Evolutionary conservation across 2,888 invertebrate species (phyloP).

Genomic region (Drosophila histrio): DNA sequence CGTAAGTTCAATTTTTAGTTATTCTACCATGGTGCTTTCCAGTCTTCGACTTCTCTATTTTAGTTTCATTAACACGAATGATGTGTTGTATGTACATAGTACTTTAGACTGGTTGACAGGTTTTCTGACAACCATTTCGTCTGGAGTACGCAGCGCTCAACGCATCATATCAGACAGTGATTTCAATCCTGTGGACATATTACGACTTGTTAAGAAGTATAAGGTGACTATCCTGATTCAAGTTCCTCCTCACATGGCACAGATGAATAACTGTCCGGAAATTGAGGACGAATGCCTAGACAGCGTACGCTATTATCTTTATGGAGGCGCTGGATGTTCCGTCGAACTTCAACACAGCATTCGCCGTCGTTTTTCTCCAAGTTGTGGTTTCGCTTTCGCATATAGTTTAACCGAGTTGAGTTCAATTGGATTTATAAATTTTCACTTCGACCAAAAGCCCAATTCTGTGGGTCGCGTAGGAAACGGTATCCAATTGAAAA

Average conservation of each 20-base stretch:
- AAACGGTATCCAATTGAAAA: constrained; percentile 57
- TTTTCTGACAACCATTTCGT: too few species aligned
- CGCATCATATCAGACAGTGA: too few species aligned
- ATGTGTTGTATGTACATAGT: too few species aligned
- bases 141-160: too few species aligned
- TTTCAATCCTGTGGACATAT: neutral
- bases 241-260: too few species aligned
- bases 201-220: neutral
- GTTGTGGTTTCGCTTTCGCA: neutral
- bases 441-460: neutral
- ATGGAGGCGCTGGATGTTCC: neutral
- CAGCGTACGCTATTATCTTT: neutral
- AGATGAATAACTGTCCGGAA: neutral
- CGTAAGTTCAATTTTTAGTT: neutral
- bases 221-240: neutral
- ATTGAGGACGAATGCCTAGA: neutral
- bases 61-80: too few species aligned
- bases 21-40: neutral
- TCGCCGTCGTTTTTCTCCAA: neutral
- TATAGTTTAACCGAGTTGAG: neutral
- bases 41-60: neutral
- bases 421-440: too few species aligned
- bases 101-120: too few species aligned
- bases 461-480: neutral
- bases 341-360: neutral